These are phyloP conservation scores for Teleiodes luculella DNA, from an alignment of 2,888 invertebrate species.

Conservation along the genomic window DNA sequence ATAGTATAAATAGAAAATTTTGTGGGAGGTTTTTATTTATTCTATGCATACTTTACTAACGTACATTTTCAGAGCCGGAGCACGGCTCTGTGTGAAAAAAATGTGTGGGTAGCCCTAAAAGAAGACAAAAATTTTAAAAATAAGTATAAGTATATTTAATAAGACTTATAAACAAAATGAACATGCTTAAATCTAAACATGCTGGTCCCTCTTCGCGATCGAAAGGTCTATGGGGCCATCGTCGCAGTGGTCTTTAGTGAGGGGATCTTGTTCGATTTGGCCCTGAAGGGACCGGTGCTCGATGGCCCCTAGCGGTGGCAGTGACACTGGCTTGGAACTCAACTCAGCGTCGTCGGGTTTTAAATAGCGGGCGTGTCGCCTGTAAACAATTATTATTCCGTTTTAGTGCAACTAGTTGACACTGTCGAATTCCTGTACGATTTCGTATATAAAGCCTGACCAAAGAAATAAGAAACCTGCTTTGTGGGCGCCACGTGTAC, in stretches of 20 bases:
- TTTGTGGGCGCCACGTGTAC: no score
- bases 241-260: conserved; percentile 24
- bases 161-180: not conserved
- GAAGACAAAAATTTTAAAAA: not conserved
- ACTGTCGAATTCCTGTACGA: no score
- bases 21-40: no score
- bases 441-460: no score
- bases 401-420: no score
- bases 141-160: not conserved
- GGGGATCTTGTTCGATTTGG: not conserved
- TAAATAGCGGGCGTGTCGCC: conserved; percentile 43
- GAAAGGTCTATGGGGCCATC: conserved; percentile 57
- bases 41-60: no score
- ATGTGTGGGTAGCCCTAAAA: no score
- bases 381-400: conserved; percentile 23
- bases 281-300: conserved; percentile 34
- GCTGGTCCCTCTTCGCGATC: conserved; percentile 31
- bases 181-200: not conserved
- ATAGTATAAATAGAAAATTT: no score
- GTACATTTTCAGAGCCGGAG: not conserved
- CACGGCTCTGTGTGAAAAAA: no score
- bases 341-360: conserved; percentile 25
- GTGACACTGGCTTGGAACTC: conserved; percentile 13
- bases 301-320: conserved; percentile 47
- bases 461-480: no score